Evolutionary conservation across 2,113 vertebrate genomes (phyloP).

Genomic region (Irena cyanogastra): DNA sequence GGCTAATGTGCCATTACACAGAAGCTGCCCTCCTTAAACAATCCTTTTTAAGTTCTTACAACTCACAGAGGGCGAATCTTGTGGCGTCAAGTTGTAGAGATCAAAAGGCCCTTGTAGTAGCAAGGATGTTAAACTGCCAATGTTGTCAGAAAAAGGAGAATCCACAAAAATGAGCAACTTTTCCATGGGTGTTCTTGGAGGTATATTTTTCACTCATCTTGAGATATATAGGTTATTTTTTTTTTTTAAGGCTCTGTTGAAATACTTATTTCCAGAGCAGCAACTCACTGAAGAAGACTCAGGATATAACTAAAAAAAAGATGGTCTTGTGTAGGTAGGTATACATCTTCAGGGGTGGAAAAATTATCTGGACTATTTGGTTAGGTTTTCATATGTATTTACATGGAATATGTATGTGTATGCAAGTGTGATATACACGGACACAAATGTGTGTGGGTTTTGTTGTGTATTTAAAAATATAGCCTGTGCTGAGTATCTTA

Average conservation of each 20-base stretch:
- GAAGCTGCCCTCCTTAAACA: background rate
- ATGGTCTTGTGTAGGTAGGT: background rate
- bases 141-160: constrained; percentile 1
- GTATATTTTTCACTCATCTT: background rate
- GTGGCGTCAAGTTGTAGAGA: background rate
- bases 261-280: background rate
- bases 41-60: background rate
- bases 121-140: background rate
- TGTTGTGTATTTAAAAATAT: background rate
- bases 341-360: background rate
- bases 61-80: background rate
- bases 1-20: constrained; percentile 22
- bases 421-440: background rate
- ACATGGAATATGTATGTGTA: too few species aligned
- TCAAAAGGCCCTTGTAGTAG: background rate
- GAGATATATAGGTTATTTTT: background rate
- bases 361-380: background rate
- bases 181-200: background rate
- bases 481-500: background rate
- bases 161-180: background rate
- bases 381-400: background rate
- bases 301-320: background rate
- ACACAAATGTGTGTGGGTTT: background rate
- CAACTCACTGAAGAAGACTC: background rate
- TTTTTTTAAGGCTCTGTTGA: background rate